phyloP scores from a whole-genome alignment of 2,113 vertebrate species.

The Nansenia antarctica region DNA sequence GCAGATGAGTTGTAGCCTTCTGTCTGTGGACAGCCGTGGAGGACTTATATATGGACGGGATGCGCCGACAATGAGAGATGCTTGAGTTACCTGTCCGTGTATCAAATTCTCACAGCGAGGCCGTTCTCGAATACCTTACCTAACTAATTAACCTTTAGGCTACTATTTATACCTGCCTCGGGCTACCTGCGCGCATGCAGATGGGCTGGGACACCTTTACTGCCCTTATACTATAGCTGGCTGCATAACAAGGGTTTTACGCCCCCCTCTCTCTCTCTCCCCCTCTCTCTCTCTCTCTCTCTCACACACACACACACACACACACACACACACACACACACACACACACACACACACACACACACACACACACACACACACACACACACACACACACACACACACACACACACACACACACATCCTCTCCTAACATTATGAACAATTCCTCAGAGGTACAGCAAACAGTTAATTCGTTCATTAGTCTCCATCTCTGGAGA shows the following conservation, averaged over 20 bases:
- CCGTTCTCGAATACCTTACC: constrained; percentile 83
- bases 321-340: not conserved
- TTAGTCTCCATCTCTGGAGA: no score
- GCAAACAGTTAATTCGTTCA: not conserved
- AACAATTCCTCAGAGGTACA: no score
- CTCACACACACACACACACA: not conserved
- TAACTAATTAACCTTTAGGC: constrained; percentile 82
- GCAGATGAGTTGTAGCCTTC: constrained; percentile 55
- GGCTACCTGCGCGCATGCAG: constrained; percentile 9
- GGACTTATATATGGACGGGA: constrained; percentile 86
- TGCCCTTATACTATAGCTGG: constrained; percentile 3
- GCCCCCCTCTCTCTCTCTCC: constrained; percentile 11
- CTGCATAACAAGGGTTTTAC: not conserved
- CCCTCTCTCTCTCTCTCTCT: not conserved
- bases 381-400: not conserved
- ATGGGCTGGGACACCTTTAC: constrained; percentile 13
- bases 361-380: not conserved
- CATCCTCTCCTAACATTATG: not conserved
- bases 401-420: not conserved
- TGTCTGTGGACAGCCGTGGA: constrained; percentile 41
- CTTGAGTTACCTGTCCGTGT: constrained; percentile 86
- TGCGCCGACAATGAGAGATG: constrained; percentile 73
- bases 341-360: not conserved
- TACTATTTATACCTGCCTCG: constrained; percentile 76
- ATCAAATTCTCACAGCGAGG: constrained; percentile 82